A percentile compares a stretch with the other conserved stretches of the same genome.
These are phyloP conservation scores for Dasyurus viverrinus DNA, from an alignment of 2,113 vertebrate genomes.

Conservation along the genomic window DNA sequence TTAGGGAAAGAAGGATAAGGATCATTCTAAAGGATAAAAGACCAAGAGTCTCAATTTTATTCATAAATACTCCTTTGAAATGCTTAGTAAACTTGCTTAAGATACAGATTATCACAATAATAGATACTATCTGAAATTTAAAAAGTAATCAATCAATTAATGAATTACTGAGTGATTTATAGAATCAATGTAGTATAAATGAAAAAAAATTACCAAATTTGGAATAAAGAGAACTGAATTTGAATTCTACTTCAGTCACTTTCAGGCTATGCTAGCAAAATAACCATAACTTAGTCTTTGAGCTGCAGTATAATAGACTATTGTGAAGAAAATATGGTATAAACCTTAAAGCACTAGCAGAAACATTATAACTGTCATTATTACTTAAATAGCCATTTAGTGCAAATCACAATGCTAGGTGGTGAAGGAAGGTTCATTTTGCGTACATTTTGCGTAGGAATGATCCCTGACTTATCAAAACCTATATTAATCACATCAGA, in stretches of 20 bases:
- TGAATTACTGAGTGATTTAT: neutral
- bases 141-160: neutral
- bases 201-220: neutral
- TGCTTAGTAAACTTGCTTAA: neutral
- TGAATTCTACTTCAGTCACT: neutral
- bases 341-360: too few species aligned
- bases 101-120: neutral
- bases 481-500: too few species aligned
- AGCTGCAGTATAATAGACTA: neutral
- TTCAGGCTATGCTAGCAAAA: neutral
- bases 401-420: too few species aligned
- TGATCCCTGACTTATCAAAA: too few species aligned
- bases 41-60: neutral
- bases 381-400: too few species aligned
- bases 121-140: neutral
- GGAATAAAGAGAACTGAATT: neutral
- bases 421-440: too few species aligned
- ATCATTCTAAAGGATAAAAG: neutral
- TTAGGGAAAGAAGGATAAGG: neutral
- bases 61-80: neutral
- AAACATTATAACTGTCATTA: too few species aligned
- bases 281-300: neutral
- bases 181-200: neutral
- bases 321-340: too few species aligned
- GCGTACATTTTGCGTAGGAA: too few species aligned